A percentile compares a stretch with the other conserved stretches of the same genome.
phyloP scores from a whole-genome alignment of 2,888 invertebrate genomes.

The Melipona bicolor region DNA sequence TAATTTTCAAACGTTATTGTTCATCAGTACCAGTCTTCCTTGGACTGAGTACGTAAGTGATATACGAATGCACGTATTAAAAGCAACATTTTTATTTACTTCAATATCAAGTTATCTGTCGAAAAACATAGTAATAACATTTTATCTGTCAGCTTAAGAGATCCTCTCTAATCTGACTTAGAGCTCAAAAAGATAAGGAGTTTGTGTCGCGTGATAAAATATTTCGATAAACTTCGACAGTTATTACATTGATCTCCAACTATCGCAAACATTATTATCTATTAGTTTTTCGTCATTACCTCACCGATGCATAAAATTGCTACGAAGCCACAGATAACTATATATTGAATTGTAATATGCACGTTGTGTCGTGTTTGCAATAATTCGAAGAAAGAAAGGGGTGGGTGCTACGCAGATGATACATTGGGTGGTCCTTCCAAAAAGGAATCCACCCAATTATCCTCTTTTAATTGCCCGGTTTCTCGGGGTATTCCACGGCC shows the following conservation, averaged over 20 bases:
- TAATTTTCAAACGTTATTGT: background rate
- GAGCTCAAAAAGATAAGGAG: background rate
- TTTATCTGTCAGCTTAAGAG: background rate
- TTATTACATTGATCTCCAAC: background rate
- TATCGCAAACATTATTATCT: background rate
- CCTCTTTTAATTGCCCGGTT: constrained; percentile 53
- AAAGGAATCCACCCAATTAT: constrained; percentile 55
- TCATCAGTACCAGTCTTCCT: background rate
- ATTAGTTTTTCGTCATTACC: background rate
- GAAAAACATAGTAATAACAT: no score
- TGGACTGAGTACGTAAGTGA: no score
- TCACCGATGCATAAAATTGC: no score
- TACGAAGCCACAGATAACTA: no score
- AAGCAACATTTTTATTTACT: background rate
- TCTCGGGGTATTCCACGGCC: constrained; percentile 33
- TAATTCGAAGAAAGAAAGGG: background rate
- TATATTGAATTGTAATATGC: no score
- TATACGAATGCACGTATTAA: background rate
- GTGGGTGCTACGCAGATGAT: background rate
- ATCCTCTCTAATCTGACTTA: background rate
- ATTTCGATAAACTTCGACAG: background rate
- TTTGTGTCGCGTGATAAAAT: background rate
- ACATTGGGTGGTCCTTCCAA: constrained; percentile 35
- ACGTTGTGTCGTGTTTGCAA: no score
- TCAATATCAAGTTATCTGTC: background rate